Evolutionary conservation across 2,797 vertebrate genomes (phyloP).

Genomic region (Hozukius guyotensis): DNA sequence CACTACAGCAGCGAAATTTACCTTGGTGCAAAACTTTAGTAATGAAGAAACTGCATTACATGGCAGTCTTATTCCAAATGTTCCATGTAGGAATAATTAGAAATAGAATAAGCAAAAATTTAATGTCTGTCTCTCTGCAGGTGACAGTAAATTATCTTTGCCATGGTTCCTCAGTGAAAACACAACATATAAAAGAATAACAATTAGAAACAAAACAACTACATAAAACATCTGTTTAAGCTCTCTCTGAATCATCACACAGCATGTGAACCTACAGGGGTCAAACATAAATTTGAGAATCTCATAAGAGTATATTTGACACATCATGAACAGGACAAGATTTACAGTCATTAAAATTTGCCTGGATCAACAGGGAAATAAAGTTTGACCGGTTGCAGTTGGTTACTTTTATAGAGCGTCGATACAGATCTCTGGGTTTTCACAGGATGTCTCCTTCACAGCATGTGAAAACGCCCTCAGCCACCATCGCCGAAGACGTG

Average conservation of each 20-base stretch:
- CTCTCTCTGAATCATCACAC: conserved; percentile 43
- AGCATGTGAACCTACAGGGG: conserved; percentile 55
- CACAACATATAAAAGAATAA: conserved; percentile 65
- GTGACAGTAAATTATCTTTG: conserved; percentile 78
- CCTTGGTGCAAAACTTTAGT: conserved; percentile 73
- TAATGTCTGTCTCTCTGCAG: conserved; percentile 80
- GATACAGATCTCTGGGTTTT: conserved; percentile 70
- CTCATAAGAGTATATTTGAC: conserved; percentile 55
- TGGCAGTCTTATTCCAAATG: conserved; percentile 76
- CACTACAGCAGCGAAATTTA: conserved; percentile 69
- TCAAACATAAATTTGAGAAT: conserved; percentile 57
- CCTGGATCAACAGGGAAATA: conserved; percentile 61
- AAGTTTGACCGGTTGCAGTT: conserved; percentile 61
- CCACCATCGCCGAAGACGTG: conserved; percentile 67
- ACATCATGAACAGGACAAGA: conserved; percentile 33
- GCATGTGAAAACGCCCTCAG: conserved; percentile 78
- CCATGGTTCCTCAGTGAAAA: conserved; percentile 75
- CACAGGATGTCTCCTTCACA: conserved; percentile 69
- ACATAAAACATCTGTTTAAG: conserved; percentile 62
- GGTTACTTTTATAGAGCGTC: conserved; percentile 44
- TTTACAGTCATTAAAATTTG: conserved; percentile 45
- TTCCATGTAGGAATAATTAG: conserved; percentile 81
- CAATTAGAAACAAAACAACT: conserved; percentile 66
- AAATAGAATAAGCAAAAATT: conserved; percentile 75
- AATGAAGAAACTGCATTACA: conserved; percentile 77